These are phyloP conservation scores for Baronia brevicornis DNA, from an alignment of 2,888 invertebrate genomes.

Conservation along the genomic window DNA sequence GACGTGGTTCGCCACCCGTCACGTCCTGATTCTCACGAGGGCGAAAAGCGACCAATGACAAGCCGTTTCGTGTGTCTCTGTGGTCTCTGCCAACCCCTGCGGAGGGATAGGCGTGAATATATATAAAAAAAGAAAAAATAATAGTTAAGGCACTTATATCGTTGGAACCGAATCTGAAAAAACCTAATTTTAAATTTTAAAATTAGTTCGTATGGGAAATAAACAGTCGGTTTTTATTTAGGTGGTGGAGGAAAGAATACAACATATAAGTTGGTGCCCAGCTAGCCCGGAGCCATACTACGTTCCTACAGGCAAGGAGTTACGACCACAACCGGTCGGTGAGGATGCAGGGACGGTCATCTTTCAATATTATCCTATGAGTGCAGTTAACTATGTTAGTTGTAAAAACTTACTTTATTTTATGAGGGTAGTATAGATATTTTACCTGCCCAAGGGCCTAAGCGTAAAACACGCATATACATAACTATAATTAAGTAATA, in stretches of 20 bases:
- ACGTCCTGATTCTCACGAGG: too few relatives aligned
- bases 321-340: constrained; percentile 88
- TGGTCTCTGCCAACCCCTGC: too few relatives aligned
- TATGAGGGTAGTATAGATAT: neutral
- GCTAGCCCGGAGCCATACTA: constrained; percentile 88
- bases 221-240: constrained; percentile 52
- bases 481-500: neutral
- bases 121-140: too few relatives aligned
- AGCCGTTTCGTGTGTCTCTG: too few relatives aligned
- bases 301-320: constrained; percentile 83
- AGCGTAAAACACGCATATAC: neutral
- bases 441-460: neutral
- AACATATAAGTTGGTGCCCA: constrained; percentile 84
- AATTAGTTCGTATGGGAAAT: too few relatives aligned
- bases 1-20: too few relatives aligned
- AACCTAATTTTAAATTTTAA: too few relatives aligned
- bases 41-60: too few relatives aligned
- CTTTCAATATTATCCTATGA: constrained; percentile 89
- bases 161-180: too few relatives aligned
- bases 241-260: constrained; percentile 88
- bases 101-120: too few relatives aligned
- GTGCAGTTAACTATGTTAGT: constrained; percentile 91
- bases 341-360: constrained; percentile 90
- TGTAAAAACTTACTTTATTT: neutral
- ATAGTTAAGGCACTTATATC: too few relatives aligned